These are phyloP conservation scores for Triops longicaudatus DNA, from an alignment of 1,140 invertebrate genomes.

Conservation along the genomic window DNA sequence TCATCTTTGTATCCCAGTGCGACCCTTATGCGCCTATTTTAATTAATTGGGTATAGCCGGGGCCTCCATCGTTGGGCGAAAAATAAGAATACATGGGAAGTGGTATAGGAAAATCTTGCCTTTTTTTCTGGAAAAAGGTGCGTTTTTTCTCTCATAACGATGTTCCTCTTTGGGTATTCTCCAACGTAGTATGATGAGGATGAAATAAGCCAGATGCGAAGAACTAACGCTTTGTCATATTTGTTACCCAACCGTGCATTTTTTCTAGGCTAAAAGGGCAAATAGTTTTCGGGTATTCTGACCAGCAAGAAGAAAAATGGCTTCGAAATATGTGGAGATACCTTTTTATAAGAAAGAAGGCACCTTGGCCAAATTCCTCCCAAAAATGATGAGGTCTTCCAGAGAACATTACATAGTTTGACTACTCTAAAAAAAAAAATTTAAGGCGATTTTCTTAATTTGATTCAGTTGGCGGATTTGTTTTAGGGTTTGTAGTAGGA, in stretches of 20 bases:
- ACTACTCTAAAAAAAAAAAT: not conserved
- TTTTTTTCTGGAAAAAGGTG: not conserved
- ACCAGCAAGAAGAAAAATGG: not conserved
- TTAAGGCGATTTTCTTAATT: not conserved
- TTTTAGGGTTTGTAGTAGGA: not conserved
- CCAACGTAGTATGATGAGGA: not conserved
- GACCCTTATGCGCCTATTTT: not conserved
- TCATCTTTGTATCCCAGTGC: not conserved
- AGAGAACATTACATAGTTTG: not conserved
- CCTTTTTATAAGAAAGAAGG: not conserved
- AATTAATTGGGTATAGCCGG: not conserved
- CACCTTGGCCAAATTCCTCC: not conserved
- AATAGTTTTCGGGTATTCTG: not conserved
- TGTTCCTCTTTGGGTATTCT: not conserved
- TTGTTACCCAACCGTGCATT: not conserved
- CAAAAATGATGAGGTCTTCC: not conserved
- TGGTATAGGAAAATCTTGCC: not conserved
- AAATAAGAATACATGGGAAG: not conserved
- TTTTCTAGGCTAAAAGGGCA: slow-evolving; percentile 8
- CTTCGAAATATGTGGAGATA: not conserved
- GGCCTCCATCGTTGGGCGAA: not conserved
- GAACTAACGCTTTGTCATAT: not conserved
- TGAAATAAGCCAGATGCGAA: not conserved
- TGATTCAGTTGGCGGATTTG: not conserved
- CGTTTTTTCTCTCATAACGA: not conserved